Conservation (phyloP, 2,888 invertebrate species). For the Diachrysia chrysitis region DNA sequence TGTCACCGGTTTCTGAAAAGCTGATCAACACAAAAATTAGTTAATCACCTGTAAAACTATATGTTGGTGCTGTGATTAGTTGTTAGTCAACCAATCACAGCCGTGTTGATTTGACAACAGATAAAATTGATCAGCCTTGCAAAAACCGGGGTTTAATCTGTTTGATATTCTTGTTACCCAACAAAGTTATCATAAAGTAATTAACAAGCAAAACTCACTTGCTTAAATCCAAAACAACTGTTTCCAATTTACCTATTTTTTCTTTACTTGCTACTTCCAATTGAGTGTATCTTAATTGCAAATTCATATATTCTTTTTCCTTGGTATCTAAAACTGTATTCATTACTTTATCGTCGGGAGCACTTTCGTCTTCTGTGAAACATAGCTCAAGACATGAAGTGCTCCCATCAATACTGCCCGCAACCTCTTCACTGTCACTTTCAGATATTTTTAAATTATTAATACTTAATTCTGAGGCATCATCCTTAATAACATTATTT, state of each 20-base stretch:
- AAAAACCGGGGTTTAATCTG: no score
- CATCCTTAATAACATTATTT: slow-evolving; percentile 78
- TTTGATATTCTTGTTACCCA: not conserved
- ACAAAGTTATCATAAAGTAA: not conserved
- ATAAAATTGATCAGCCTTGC: no score
- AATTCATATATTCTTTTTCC: slow-evolving; percentile 84
- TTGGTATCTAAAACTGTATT: slow-evolving; percentile 79
- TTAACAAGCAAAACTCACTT: slow-evolving; percentile 81
- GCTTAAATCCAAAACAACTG: slow-evolving; percentile 90
- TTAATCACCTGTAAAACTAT: no score
- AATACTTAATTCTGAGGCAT: slow-evolving; percentile 81
- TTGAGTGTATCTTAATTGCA: slow-evolving; percentile 88
- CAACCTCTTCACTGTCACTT: slow-evolving; percentile 85
- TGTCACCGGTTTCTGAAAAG: no score
- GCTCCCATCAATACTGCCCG: slow-evolving; percentile 85
- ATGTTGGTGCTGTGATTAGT: no score
- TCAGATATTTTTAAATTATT: slow-evolving; percentile 85
- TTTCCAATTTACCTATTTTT: slow-evolving; percentile 84
- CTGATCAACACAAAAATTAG: no score
- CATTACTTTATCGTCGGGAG: slow-evolving; percentile 76
- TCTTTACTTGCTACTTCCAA: slow-evolving; percentile 82
- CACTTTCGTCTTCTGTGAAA: slow-evolving; percentile 84
- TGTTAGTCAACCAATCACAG: no score
- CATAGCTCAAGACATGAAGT: slow-evolving; percentile 86
- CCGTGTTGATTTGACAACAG: no score